Conservation (phyloP, 2,888 invertebrate species). For the Isotomurus palustris region DNA sequence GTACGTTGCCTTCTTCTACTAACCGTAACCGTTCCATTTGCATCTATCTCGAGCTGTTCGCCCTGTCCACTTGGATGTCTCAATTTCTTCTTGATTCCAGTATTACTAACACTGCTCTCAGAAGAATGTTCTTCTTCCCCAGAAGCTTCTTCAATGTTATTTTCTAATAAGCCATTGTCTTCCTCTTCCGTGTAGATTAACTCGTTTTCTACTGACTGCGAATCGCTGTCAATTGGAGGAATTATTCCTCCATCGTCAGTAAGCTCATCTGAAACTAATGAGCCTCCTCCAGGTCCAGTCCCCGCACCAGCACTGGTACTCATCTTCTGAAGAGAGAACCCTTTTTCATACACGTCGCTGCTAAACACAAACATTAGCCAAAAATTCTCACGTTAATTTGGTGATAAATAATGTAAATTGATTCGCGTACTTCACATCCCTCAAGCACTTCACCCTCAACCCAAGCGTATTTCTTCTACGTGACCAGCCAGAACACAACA, state of each 20-base stretch:
- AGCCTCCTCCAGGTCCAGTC: constrained; percentile 1
- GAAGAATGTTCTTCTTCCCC: constrained; percentile 28
- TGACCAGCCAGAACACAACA: no score
- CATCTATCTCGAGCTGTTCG: constrained; percentile 6
- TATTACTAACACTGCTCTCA: constrained; percentile 24
- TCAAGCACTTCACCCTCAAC: no score
- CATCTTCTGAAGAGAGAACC: not conserved
- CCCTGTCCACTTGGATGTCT: constrained; percentile 1
- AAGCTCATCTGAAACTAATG: not conserved
- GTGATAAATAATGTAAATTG: not conserved
- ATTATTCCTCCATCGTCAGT: constrained; percentile 1
- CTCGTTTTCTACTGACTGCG: constrained; percentile 3
- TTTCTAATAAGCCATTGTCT: constrained; percentile 3
- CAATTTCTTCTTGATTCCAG: constrained; percentile 1
- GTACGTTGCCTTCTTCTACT: constrained; percentile 66
- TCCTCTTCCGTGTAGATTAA: constrained; percentile 6
- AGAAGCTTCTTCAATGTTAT: constrained; percentile 15
- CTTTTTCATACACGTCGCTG: not conserved
- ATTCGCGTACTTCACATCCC: no score
- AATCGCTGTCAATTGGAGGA: not conserved
- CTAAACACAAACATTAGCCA: not conserved
- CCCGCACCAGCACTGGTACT: not conserved
- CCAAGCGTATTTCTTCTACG: no score
- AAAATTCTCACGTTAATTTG: not conserved
- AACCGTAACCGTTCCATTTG: constrained; percentile 4